phyloP scores from a whole-genome alignment of 1,140 invertebrate genomes.

The Tachypleus tridentatus region DNA sequence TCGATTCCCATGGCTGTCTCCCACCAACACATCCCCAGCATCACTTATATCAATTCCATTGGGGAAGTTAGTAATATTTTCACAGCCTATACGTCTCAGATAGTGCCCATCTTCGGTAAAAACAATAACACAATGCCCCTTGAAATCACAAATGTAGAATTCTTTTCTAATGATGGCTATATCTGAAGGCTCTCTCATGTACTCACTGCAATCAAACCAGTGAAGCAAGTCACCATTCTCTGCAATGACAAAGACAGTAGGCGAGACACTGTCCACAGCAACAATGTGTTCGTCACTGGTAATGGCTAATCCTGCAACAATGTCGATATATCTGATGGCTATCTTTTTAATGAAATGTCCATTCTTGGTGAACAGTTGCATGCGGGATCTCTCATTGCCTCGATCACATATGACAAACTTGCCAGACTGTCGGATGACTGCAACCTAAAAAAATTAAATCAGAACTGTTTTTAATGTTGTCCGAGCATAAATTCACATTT shows the following conservation, averaged over 20 bases:
- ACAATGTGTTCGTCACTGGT: constrained; percentile 82
- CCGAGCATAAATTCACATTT: too few species aligned
- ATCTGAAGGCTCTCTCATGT: constrained; percentile 93
- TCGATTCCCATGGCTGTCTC: constrained; percentile 93
- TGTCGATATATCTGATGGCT: constrained; percentile 83
- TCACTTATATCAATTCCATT: constrained; percentile 96
- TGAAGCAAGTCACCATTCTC: constrained; percentile 77
- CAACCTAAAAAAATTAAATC: constrained; percentile 41
- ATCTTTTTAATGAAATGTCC: constrained; percentile 73
- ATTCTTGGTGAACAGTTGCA: constrained; percentile 71
- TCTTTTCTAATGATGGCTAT: constrained; percentile 88
- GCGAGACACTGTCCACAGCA: constrained; percentile 91
- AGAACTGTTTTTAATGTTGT: too few species aligned
- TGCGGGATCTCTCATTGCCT: constrained; percentile 85
- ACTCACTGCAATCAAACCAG: constrained; percentile 94
- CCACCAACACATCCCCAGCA: constrained; percentile 88
- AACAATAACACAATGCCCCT: constrained; percentile 92
- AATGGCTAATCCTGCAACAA: constrained; percentile 92
- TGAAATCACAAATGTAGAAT: constrained; percentile 96
- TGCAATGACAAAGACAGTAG: constrained; percentile 87
- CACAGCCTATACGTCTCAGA: constrained; percentile 81
- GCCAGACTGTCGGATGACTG: constrained; percentile 70
- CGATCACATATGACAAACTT: constrained; percentile 94
- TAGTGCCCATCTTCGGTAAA: constrained; percentile 85
- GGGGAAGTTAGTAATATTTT: constrained; percentile 90